Conservation (phyloP, 2,797 vertebrate species). For the Chelmon rostratus region DNA sequence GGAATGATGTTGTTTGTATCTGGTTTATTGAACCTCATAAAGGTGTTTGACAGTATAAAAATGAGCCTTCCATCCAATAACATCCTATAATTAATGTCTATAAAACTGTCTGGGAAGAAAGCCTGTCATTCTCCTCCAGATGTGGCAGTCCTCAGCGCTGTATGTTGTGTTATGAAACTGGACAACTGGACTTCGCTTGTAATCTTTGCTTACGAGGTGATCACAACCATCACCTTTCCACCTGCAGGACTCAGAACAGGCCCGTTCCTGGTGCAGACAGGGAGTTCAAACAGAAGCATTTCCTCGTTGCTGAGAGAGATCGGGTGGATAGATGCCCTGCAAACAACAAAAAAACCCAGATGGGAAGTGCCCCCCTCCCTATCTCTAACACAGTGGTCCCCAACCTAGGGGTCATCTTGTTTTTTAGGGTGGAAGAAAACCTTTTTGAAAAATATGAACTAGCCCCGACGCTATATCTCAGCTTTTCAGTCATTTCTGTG, state of each 20-base stretch:
- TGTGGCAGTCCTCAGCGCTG: neutral
- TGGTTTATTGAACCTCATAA: neutral
- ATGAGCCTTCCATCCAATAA: too few species aligned
- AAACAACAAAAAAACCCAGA: neutral
- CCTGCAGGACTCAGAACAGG: neutral
- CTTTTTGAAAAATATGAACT: too few species aligned
- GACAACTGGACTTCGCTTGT: too few species aligned
- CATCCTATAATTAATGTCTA: neutral
- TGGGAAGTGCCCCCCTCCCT: neutral
- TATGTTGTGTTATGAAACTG: neutral
- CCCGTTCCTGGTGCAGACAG: neutral
- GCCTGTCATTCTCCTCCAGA: neutral
- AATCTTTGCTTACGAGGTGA: too few species aligned
- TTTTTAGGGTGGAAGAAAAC: too few species aligned
- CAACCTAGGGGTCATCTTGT: too few species aligned
- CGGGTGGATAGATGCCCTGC: neutral
- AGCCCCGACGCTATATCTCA: too few species aligned
- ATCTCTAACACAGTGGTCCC: neutral
- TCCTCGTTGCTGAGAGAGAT: neutral
- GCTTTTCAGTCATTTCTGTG: too few species aligned
- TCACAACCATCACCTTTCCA: conserved; percentile 4
- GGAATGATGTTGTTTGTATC: neutral
- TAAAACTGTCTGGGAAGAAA: neutral
- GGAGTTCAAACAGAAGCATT: neutral
- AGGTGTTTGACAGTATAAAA: neutral